phyloP scores from a whole-genome alignment of 1,140 invertebrate genomes.

The Dinothrombium tinctorium region DNA sequence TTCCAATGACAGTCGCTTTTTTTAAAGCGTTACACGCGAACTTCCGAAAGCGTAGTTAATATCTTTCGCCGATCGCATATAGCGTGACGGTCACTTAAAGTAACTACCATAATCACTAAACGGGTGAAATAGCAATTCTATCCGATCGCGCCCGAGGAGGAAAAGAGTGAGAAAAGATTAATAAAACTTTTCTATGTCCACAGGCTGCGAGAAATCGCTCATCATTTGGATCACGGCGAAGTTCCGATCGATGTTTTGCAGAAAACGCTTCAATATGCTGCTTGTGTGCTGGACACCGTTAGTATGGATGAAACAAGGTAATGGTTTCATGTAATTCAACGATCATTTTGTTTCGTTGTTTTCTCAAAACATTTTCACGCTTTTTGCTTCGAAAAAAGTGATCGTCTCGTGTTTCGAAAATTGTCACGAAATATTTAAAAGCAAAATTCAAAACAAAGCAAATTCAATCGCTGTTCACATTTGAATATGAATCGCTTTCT shows the following conservation, averaged over 20 bases:
- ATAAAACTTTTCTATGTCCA: slow-evolving; percentile 12
- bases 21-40: too few relatives aligned
- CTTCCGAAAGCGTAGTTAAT: too few relatives aligned
- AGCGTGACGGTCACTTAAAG: too few relatives aligned
- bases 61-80: too few relatives aligned
- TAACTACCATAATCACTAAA: too few relatives aligned
- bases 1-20: too few relatives aligned
- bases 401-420: not conserved
- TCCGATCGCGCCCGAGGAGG: too few relatives aligned
- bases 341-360: not conserved
- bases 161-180: too few relatives aligned
- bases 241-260: slow-evolving; percentile 55
- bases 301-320: slow-evolving; percentile 72
- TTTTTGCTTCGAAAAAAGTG: not conserved
- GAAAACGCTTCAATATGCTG: slow-evolving; percentile 60
- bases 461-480: too few relatives aligned
- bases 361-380: not conserved
- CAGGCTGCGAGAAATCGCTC: slow-evolving; percentile 54
- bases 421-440: too few relatives aligned
- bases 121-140: too few relatives aligned
- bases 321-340: slow-evolving; percentile 19
- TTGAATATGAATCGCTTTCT: not conserved
- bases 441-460: too few relatives aligned
- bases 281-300: slow-evolving; percentile 58
- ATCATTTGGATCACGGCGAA: slow-evolving; percentile 49